Evolutionary conservation across 1,140 invertebrate species (phyloP).

Genomic region (Drosophila sturtevanti): DNA sequence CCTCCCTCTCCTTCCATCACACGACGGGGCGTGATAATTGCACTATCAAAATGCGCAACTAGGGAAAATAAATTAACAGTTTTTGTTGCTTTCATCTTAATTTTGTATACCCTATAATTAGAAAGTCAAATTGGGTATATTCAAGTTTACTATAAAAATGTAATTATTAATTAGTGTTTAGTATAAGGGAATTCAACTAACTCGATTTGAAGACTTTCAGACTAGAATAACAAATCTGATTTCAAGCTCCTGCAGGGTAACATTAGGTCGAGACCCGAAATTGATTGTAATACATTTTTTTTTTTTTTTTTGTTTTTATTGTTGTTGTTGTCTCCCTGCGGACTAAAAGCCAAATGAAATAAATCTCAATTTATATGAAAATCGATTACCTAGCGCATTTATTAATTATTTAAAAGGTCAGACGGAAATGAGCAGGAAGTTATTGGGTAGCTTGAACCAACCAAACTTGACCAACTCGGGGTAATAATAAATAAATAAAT

Average conservation of each 20-base stretch:
- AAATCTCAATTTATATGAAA: slow-evolving; percentile 81
- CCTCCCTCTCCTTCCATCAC: slow-evolving; percentile 23
- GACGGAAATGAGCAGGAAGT: slow-evolving; percentile 55
- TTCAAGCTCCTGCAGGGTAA: background rate
- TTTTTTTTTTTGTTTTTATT: slow-evolving; percentile 13
- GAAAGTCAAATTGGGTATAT: background rate
- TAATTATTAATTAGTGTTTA: too few species aligned
- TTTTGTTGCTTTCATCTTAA: slow-evolving; percentile 9
- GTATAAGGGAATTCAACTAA: too few species aligned
- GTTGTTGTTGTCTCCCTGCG: slow-evolving; percentile 3
- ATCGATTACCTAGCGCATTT: slow-evolving; percentile 67
- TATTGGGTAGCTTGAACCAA: slow-evolving; percentile 1
- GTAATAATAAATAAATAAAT: slow-evolving; percentile 55
- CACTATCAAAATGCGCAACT: slow-evolving; percentile 75
- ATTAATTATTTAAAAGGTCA: slow-evolving; percentile 74
- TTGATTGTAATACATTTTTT: background rate
- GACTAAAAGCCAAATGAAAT: slow-evolving; percentile 35
- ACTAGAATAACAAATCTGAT: too few species aligned
- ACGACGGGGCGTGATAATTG: slow-evolving; percentile 66
- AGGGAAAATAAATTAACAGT: slow-evolving; percentile 68
- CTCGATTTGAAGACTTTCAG: too few species aligned
- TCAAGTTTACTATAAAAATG: too few species aligned
- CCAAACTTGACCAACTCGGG: slow-evolving; percentile 18
- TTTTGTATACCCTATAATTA: background rate
- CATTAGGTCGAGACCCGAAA: background rate